Evolutionary conservation across 2,797 vertebrate species (phyloP).

Genomic region (Sebastes minor): DNA sequence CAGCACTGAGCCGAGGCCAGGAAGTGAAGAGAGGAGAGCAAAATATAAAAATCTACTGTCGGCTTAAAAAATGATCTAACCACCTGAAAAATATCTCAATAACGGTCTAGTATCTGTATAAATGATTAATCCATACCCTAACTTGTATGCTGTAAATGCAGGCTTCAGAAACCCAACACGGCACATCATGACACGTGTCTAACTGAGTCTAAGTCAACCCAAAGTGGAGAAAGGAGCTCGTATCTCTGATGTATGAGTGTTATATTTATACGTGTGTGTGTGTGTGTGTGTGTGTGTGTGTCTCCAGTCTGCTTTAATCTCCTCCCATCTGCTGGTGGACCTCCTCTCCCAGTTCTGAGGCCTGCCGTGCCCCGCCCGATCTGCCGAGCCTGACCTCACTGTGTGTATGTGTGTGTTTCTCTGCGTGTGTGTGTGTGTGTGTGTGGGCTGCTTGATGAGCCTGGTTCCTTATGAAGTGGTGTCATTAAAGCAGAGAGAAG

Average conservation of each 20-base stretch:
- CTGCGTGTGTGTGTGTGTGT: slow-evolving; percentile 39
- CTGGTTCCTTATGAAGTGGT: slow-evolving; percentile 81
- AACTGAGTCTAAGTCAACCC: slow-evolving; percentile 46
- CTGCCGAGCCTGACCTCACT: slow-evolving; percentile 72
- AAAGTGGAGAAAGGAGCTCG: slow-evolving; percentile 7
- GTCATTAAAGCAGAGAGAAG: slow-evolving; percentile 80
- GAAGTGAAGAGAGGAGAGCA: slow-evolving; percentile 13
- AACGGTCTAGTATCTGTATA: neutral
- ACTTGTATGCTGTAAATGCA: neutral
- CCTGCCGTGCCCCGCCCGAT: slow-evolving; percentile 66
- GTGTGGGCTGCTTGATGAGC: slow-evolving; percentile 73
- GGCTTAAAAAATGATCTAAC: slow-evolving; percentile 12
- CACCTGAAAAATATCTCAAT: neutral
- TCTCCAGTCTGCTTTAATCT: slow-evolving; percentile 72
- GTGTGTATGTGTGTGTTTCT: slow-evolving; percentile 2
- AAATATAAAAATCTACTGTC: slow-evolving; percentile 17
- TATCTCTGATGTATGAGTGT: slow-evolving; percentile 15
- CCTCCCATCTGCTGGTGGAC: slow-evolving; percentile 81
- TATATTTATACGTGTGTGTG: slow-evolving; percentile 16
- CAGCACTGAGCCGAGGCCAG: slow-evolving; percentile 36
- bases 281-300: slow-evolving; percentile 39
- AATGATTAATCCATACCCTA: neutral
- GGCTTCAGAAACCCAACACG: slow-evolving; percentile 4
- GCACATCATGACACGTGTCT: slow-evolving; percentile 36
- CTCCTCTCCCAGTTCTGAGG: slow-evolving; percentile 71